Base-by-base conservation (phyloP, 2,113 vertebrate genomes). In the Meriones unguiculatus region DNA sequence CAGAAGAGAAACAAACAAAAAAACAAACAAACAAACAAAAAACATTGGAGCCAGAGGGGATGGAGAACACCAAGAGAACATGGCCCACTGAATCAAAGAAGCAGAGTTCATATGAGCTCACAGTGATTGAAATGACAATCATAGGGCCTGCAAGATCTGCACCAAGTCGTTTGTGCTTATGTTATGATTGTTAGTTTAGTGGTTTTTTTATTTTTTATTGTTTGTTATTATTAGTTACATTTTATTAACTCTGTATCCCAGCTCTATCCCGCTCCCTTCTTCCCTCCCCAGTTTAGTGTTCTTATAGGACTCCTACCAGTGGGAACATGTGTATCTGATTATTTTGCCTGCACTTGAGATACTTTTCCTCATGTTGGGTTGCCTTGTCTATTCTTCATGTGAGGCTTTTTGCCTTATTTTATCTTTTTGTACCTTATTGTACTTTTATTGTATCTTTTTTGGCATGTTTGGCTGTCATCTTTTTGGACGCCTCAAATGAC, bases 101-200 rank as follows among this genome's bases (percentile, higher is more conserved):
- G 32, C 6, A 75, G 22, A 9, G 20, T 10, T 41, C 38, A 46
- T 25, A 46, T 46, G 24, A 25, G 12, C 41, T 76, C 41, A 50
- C 24, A 76, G 9, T 24, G 41, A 13, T 12, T 76, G 20, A 76
- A 50, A 28, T 14, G 4, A 24, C 41, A 46, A 28, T 12, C 73
- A 25, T 0, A 2, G 11, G 38, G 10, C 4, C 24, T 46, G 4
- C 24, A 46, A 11, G 24, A 1, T 46, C 24, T 46, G 10, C 6
- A 28, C 11, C 41, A 46, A 4, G 41, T 76, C 5, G 24, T 28
- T 5, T 13, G 12, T 28, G 5, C 24, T 25, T 46, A 25, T 5
- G 12, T 46, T 75, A 75, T 46, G 22, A 11, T 25, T 76, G 22
- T 14, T 76, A 76, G 38, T 35, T 41, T 75, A 7, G 9, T 41